These are phyloP conservation scores for Alethe castanea DNA, from an alignment of 2,113 vertebrate species.

Conservation along the genomic window DNA sequence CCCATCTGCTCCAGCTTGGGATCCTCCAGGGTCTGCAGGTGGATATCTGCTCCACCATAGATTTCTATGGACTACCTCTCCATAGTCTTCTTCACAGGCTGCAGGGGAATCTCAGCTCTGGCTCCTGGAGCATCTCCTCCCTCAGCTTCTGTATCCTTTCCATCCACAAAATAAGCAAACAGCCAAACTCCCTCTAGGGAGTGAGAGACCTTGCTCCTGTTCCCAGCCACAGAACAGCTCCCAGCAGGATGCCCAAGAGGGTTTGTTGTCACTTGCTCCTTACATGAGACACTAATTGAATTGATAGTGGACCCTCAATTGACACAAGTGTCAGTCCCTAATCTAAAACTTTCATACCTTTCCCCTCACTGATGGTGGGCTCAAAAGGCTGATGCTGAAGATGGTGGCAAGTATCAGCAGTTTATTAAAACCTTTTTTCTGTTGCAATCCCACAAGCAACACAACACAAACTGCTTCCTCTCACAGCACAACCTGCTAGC, in stretches of 20 bases:
- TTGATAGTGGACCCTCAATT: too few relatives aligned
- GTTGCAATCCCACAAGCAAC: too few relatives aligned
- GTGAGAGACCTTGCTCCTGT: background rate
- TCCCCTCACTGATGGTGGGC: too few relatives aligned
- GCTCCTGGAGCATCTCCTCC: background rate
- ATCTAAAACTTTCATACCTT: too few relatives aligned
- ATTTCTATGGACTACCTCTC: background rate
- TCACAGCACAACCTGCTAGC: too few relatives aligned
- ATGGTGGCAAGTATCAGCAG: too few relatives aligned
- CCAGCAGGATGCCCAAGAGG: background rate
- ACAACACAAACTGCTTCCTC: too few relatives aligned
- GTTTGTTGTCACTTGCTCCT: background rate
- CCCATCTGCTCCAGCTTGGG: background rate
- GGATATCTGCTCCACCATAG: background rate
- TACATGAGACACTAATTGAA: too few relatives aligned
- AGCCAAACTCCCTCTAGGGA: background rate
- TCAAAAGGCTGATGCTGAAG: too few relatives aligned
- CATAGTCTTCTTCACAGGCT: background rate
- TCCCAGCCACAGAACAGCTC: background rate
- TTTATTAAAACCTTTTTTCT: too few relatives aligned
- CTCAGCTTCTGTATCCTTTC: background rate
- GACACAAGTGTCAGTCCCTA: too few relatives aligned
- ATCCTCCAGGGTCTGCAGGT: background rate
- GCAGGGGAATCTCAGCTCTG: background rate
- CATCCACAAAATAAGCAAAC: background rate